Base-by-base conservation (phyloP, 1,140 invertebrate genomes). In the Danaus plexippus region DNA sequence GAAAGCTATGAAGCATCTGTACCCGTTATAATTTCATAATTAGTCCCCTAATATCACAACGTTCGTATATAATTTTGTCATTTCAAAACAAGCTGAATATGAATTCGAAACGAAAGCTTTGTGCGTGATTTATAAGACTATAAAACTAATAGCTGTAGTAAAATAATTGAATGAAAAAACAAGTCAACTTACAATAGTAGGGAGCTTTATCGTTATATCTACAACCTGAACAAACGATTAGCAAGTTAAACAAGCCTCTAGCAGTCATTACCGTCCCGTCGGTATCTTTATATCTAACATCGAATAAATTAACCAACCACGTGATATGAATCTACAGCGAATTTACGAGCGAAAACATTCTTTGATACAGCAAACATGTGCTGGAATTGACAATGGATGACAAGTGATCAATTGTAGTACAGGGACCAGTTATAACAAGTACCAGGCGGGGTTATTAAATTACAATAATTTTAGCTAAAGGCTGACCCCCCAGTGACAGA, bases 281-380 rank as follows among this genome's bases (percentile, higher is more conserved):
- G 48, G 61, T 81, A 78, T 77, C 78, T 73, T 58, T 57, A 64
- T 54, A 75, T 78, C 71, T 71, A 62, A 32, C 61, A 67, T 68
- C 64, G 58, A 61, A 69, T 72, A 77, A 74, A 73, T 77, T 75
- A 71, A 67, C 68, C 56, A 62, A 60, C 66, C 70, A 80, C 72
- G 73, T 71, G 75, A 81, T 81, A 75, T 43, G 22, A 51, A 77
- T 80, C 74, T 74, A 66, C 63, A 62, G 56, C 52, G 59, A 73
- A 83, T 83, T 85, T 85, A 85, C 73, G 75, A 83, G 47, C 61
- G 64, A 77, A 83, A 85, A 85, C 67, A 85, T 64, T 73, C 22
- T 72, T 69, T 65, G 54, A 48, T 65, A 45, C 11, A 22, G 9
- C 22, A 44, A 43, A 11, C 32, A 15, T 46, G 46, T 53, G 22